phyloP scores from a whole-genome alignment of 2,797 vertebrate species.

The Hephaestus fuliginosus region DNA sequence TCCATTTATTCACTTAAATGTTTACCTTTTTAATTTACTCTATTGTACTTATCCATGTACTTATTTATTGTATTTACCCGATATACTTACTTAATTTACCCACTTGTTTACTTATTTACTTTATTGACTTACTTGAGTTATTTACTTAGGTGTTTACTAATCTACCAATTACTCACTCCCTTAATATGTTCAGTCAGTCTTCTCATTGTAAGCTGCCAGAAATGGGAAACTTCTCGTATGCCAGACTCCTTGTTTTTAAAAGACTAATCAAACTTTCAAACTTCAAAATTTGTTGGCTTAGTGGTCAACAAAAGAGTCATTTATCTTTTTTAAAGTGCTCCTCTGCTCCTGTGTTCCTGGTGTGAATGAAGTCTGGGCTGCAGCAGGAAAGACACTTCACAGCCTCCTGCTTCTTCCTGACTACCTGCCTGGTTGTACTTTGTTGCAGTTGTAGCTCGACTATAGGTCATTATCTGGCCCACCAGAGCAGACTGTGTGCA shows the following conservation, averaged over 20 bases:
- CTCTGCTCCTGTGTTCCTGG: background rate
- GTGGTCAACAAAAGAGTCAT: background rate
- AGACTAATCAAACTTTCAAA: background rate
- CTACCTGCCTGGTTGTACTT: background rate
- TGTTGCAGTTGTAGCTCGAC: background rate
- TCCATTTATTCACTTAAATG: too few relatives aligned
- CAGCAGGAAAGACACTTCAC: constrained; percentile 1
- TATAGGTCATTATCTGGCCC: constrained; percentile 22
- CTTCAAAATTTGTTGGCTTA: background rate
- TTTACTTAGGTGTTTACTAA: background rate
- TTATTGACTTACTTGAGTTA: background rate
- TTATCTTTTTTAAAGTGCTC: background rate
- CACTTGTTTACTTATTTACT: too few relatives aligned
- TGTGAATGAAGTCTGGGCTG: background rate
- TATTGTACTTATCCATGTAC: too few relatives aligned
- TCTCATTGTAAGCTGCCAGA: background rate
- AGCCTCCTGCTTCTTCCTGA: constrained; percentile 9
- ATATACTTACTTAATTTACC: too few relatives aligned
- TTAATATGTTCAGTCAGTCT: background rate
- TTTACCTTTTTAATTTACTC: too few relatives aligned
- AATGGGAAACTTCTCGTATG: background rate
- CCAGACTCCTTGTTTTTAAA: background rate
- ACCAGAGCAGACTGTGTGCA: constrained; percentile 17
- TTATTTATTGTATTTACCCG: too few relatives aligned
- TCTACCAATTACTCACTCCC: too few relatives aligned